A percentile compares a stretch with the other conserved stretches of the same genome.
phyloP scores from a whole-genome alignment of 2,888 invertebrate species.

The Amblyjoppa fuscipennis region DNA sequence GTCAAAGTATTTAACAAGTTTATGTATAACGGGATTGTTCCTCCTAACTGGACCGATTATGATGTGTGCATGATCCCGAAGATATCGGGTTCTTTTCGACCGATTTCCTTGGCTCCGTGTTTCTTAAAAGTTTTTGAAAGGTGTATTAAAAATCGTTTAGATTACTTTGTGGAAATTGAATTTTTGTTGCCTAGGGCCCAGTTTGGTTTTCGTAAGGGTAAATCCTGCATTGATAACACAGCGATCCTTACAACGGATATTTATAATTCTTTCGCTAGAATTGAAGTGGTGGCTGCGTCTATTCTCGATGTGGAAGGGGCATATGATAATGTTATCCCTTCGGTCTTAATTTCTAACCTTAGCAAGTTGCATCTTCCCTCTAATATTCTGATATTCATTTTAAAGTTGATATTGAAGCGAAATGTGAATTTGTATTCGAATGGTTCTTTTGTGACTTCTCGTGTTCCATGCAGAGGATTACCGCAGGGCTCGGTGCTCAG shows the following conservation, averaged over 20 bases:
- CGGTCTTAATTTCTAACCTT: conserved; percentile 5
- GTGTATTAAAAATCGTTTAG: background rate
- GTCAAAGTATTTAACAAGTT: background rate
- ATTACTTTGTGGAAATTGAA: background rate
- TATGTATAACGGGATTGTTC: background rate
- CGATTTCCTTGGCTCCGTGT: background rate
- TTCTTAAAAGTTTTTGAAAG: background rate
- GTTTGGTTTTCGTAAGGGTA: conserved; percentile 13
- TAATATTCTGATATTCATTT: background rate
- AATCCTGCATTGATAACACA: conserved; percentile 13
- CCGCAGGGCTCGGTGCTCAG: conserved; percentile 22
- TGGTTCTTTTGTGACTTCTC: background rate
- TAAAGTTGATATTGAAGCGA: conserved; percentile 3
- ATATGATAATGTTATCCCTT: conserved; percentile 16
- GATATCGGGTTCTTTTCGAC: background rate
- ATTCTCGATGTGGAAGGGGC: conserved; percentile 6
- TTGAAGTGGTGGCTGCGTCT: conserved; percentile 6
- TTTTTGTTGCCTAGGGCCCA: background rate
- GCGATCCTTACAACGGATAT: conserved; percentile 23
- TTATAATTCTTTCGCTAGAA: conserved; percentile 2
- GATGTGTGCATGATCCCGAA: conserved; percentile 1
- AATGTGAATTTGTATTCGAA: conserved; percentile 8
- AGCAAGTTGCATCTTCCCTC: background rate
- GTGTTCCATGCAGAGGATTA: background rate
- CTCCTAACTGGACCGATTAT: background rate